Evolutionary conservation across 2,888 invertebrate genomes (phyloP), one percentile per base, ranked within the genome.

Genomic region (Ptilodon capucinus): DNA sequence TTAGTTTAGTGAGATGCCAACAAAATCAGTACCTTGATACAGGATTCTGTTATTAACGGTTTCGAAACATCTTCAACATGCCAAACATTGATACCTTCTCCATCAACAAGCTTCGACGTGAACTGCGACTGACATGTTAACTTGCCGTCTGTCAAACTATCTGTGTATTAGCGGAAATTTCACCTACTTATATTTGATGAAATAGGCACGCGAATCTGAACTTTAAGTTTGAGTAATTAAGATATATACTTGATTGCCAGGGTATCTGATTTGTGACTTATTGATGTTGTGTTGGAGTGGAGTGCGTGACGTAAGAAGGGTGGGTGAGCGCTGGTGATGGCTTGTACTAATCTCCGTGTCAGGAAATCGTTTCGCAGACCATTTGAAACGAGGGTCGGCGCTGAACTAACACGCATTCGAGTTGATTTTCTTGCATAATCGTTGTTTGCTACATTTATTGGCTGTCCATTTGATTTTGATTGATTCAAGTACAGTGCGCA

Each of bases 291-390:
- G 72, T 75, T 68, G 64, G 71, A 71, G 68, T 83, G 64, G 77
- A 89, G 90, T 91, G 90, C 91, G 91, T 91, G 91, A 90, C 79
- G 89, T 90, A 91, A 90, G 88, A 81, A 85, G 91, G 91, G 91
- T 79, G 84, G 79, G 81, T 81, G 82, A 84, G 76, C 79, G 79
- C 75, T 76, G 84, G 91, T 88, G 91, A 89, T 86, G 86, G 86
- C 87, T 90, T 88, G 91, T 91, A 87, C 91, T 91, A 91, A 91
- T 90, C 91, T 87, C 91, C 91, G 85, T 89, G 91, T 91, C 91
- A 91, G 89, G 88, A 87, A 90, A 90, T 90, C 88, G 91, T 90
- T 91, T 88, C 84, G 89, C 89, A 90, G 90, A 77, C 87, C 91
- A 91, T 90, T 90, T 86, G 84, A 84, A 89, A 81, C 78, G 85